These are phyloP conservation scores for Cichladusa arquata DNA, from an alignment of 2,113 vertebrate genomes.

Conservation along the genomic window DNA sequence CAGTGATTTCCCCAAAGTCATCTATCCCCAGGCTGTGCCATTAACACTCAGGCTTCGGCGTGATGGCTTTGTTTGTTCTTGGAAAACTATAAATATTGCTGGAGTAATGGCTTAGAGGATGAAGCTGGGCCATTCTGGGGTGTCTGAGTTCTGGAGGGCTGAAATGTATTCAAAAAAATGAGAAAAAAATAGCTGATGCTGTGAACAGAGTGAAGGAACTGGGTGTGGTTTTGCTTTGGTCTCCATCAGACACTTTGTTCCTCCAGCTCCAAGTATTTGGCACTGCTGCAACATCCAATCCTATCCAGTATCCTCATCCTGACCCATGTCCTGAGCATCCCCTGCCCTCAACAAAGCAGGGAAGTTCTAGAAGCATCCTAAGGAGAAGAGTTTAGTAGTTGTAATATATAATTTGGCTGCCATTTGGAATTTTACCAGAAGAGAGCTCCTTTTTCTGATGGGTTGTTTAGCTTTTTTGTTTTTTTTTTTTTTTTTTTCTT, in stretches of 20 bases:
- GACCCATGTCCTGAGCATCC: not conserved
- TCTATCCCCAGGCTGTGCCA: constrained; percentile 46
- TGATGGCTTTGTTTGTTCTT: constrained; percentile 57
- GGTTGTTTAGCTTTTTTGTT: not conserved
- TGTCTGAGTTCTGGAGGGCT: not conserved
- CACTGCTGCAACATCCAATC: not conserved
- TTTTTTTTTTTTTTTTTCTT: not conserved
- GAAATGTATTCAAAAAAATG: not conserved
- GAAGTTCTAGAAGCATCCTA: not conserved
- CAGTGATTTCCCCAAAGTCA: constrained; percentile 66
- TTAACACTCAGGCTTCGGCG: not conserved
- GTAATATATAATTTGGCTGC: not conserved
- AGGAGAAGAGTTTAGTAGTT: not conserved
- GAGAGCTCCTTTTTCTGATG: not conserved
- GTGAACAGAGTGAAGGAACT: not conserved
- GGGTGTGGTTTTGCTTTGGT: not conserved
- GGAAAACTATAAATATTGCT: constrained; percentile 45
- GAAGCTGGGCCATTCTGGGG: not conserved
- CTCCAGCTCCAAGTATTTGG: not conserved
- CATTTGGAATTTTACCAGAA: not conserved
- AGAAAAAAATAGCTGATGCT: not conserved
- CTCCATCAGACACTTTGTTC: not conserved
- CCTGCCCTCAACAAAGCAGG: not conserved
- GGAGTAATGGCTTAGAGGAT: constrained; percentile 6
- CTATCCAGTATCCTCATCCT: not conserved